Percentiles rank a stretch among this genome's conserved stretches.
Evolutionary conservation across 2,888 invertebrate genomes (phyloP).

Genomic region (Mythimna lalbum): DNA sequence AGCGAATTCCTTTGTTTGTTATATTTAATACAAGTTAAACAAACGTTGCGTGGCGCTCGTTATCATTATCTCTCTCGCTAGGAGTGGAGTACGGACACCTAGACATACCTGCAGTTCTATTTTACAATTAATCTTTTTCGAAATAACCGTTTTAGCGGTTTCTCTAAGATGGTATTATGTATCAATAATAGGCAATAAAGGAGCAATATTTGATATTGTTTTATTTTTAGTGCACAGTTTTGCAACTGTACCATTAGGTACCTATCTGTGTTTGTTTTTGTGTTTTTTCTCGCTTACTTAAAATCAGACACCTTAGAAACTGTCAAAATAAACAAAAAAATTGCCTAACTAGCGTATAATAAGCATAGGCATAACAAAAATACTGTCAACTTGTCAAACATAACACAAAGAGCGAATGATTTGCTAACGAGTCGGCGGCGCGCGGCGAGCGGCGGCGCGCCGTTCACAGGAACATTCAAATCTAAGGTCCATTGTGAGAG

Average conservation of each 20-base stretch:
- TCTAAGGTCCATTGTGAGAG: constrained; percentile 20
- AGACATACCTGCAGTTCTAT: not conserved
- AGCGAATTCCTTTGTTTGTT: constrained; percentile 31
- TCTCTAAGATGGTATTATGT: constrained; percentile 4
- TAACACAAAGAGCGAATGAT: constrained; percentile 5
- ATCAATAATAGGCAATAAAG: constrained; percentile 21
- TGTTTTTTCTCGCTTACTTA: too few relatives aligned
- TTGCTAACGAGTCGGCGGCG: not conserved
- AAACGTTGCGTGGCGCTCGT: constrained; percentile 3
- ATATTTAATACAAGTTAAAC: constrained; percentile 39
- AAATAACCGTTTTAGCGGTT: constrained; percentile 15
- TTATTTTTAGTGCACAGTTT: not conserved
- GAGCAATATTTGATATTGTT: not conserved
- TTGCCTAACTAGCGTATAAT: not conserved
- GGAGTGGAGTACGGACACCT: not conserved
- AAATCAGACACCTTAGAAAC: not conserved
- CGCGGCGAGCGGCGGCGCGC: not conserved
- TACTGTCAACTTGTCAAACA: not conserved
- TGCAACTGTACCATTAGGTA: not conserved
- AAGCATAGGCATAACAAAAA: not conserved
- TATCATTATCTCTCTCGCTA: constrained; percentile 21
- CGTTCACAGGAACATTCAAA: constrained; percentile 13
- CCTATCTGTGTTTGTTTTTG: not conserved
- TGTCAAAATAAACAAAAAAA: not conserved
- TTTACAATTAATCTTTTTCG: constrained; percentile 21